A percentile compares a stretch with the other conserved stretches of the same genome.
Conservation (phyloP, 2,113 vertebrate genomes). For the Fulmarus glacialis region DNA sequence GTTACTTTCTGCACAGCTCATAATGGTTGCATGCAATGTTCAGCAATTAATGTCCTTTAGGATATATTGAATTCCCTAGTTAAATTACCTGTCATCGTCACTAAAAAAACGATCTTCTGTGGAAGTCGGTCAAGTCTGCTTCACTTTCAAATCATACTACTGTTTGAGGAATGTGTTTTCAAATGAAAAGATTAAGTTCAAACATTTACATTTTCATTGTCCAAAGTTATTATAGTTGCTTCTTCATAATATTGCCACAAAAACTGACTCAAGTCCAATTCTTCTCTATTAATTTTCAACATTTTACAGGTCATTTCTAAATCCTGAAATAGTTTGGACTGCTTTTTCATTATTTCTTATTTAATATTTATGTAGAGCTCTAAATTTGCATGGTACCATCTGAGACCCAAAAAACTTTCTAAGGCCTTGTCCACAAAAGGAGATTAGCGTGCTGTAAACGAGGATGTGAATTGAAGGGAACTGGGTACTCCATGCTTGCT, state of each 20-base stretch:
- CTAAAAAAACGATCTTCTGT: neutral
- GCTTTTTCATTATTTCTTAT: neutral
- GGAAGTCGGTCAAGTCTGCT: neutral
- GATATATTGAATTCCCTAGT: constrained; percentile 3
- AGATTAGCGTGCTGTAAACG: neutral
- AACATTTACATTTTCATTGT: neutral
- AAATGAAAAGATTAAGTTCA: neutral
- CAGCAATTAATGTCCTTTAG: constrained; percentile 29
- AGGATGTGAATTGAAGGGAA: neutral
- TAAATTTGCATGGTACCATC: neutral
- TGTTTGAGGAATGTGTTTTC: neutral
- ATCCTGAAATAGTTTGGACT: neutral
- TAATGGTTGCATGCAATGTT: neutral
- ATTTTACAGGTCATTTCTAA: neutral
- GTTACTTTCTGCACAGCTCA: neutral
- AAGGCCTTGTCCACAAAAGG: neutral
- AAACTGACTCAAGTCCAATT: neutral
- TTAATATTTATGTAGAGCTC: neutral
- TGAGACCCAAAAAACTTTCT: neutral
- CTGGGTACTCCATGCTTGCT: neutral
- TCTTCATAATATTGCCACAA: neutral
- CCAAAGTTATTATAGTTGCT: neutral
- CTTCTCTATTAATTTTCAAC: neutral
- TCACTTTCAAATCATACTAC: neutral
- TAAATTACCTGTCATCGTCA: constrained; percentile 16